Evolutionary conservation across 2,888 invertebrate species (phyloP).

Genomic region (Scaptomyza parva): DNA sequence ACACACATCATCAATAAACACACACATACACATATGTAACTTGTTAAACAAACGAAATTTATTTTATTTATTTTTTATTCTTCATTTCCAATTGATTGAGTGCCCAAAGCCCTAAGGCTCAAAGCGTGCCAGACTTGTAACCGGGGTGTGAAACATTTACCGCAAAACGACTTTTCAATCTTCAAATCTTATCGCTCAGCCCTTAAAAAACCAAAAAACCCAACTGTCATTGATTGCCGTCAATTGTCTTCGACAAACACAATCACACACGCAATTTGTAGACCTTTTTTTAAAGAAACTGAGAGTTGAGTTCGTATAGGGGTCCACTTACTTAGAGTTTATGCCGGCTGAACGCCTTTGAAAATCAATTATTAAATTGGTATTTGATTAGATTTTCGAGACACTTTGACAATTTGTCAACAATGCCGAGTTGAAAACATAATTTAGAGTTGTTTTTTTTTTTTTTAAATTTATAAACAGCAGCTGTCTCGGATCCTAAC

Average conservation of each 20-base stretch:
- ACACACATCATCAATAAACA: conserved; percentile 57
- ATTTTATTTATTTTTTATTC: conserved; percentile 39
- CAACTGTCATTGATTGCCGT: conserved; percentile 55
- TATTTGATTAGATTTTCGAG: conserved; percentile 59
- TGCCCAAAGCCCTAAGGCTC: conserved; percentile 3
- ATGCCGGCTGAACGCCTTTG: conserved; percentile 77
- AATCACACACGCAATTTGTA: conserved; percentile 24
- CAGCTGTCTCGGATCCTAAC: conserved; percentile 41
- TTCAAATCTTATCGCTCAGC: conserved; percentile 58
- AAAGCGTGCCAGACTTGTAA: conserved; percentile 50
- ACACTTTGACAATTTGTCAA: conserved; percentile 76
- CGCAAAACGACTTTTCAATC: conserved; percentile 35
- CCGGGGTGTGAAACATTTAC: conserved; percentile 22
- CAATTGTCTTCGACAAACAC: conserved; percentile 48
- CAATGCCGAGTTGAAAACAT: conserved; percentile 42
- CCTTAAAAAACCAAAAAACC: conserved; percentile 53
- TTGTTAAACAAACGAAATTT: conserved; percentile 55
- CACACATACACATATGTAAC: conserved; percentile 45
- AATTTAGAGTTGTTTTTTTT: conserved; percentile 24
- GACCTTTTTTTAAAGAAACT: conserved; percentile 50
- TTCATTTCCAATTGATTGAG: conserved; percentile 18
- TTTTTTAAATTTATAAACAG: neutral
- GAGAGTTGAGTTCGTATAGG: conserved; percentile 52
- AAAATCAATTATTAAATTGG: conserved; percentile 63
- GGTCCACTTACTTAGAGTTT: conserved; percentile 40